Evolutionary conservation across 2,888 invertebrate genomes (phyloP), one percentile per base, ranked within the genome.

Genomic region (Aleiodes leptofemur): DNA sequence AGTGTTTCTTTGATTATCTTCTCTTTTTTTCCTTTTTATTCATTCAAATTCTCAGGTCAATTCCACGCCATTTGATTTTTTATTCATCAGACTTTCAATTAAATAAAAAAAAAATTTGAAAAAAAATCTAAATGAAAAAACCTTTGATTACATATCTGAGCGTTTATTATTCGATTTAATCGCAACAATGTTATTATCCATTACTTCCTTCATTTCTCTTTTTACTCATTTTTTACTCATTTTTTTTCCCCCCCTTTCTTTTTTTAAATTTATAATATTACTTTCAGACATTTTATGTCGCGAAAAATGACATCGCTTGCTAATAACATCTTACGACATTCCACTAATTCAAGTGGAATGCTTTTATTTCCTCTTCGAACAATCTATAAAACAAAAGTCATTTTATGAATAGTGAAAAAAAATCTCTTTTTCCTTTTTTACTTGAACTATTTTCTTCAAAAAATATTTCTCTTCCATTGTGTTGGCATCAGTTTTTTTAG

Each of bases 361-460:
- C 8, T 9, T 23, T 43, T 43, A 43, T 43, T 43, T 43, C 8
- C 9, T 43, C 43, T 43, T 11, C 23, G 43, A 43, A 43, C 7
- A 11, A 43, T 11, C 43, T 9, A 43, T 43, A 9, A 43, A 43
- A 43, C 43, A 43, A 43, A 23, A 43, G 43, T 9, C 43, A 43
- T 43, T 9, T 43, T 9, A 43, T 9, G 11, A 43, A 43, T 43
- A 43, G 7, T 8, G 11, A 43, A 43, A 7, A 43, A 43, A 53
- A 53, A 53, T 14, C 14, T 53, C 13, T 4, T 53, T 23, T 16
- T 34, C 34, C 69, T 80, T 82, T 80, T 80, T 13, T 2, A 23
- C 23, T 23, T 23, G 23, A 80, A 85, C 83, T 83, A 84, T 86
- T 87, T 64, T 88, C 86, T 82, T 11, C 11, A 13, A 53, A 9